A percentile compares a stretch with the other conserved stretches of the same genome.
These are phyloP conservation scores for Oxyura jamaicensis DNA, from an alignment of 2,113 vertebrate genomes.

Conservation along the genomic window DNA sequence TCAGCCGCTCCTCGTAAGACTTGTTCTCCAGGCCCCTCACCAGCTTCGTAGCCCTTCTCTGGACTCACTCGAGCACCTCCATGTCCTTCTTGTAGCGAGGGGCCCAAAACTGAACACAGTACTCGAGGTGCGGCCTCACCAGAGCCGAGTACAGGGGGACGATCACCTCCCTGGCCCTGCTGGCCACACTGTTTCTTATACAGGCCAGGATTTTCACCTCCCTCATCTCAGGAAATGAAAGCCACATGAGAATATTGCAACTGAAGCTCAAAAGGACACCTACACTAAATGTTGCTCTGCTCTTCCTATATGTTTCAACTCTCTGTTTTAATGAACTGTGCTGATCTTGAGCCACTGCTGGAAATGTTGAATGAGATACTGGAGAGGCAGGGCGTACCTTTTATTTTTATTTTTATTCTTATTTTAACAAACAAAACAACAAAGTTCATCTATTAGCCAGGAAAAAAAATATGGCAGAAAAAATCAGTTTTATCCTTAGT, in stretches of 20 bases:
- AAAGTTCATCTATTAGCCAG: background rate
- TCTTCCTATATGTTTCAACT: background rate
- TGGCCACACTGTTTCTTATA: too few relatives aligned
- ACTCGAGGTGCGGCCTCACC: too few relatives aligned
- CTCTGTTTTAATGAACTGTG: background rate
- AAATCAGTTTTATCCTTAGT: background rate
- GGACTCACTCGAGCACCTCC: too few relatives aligned
- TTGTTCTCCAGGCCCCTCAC: too few relatives aligned
- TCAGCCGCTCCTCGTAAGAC: too few relatives aligned
- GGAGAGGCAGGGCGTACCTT: fast-evolving
- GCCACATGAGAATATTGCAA: background rate
- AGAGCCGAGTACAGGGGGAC: too few relatives aligned
- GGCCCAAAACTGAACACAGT: too few relatives aligned
- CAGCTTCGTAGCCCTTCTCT: too few relatives aligned
- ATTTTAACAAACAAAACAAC: background rate
- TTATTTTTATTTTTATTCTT: background rate
- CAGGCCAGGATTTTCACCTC: too few relatives aligned
- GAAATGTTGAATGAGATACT: background rate
- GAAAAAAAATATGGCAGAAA: background rate
- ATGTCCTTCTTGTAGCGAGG: too few relatives aligned
- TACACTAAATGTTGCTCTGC: background rate
- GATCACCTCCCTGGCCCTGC: too few relatives aligned
- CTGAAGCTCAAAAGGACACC: background rate
- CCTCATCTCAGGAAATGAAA: background rate
- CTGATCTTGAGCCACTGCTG: background rate